A percentile compares a stretch with the other conserved stretches of the same genome.
Conservation (phyloP, 2,888 invertebrate genomes). For the Ornithoptera alexandrae region DNA sequence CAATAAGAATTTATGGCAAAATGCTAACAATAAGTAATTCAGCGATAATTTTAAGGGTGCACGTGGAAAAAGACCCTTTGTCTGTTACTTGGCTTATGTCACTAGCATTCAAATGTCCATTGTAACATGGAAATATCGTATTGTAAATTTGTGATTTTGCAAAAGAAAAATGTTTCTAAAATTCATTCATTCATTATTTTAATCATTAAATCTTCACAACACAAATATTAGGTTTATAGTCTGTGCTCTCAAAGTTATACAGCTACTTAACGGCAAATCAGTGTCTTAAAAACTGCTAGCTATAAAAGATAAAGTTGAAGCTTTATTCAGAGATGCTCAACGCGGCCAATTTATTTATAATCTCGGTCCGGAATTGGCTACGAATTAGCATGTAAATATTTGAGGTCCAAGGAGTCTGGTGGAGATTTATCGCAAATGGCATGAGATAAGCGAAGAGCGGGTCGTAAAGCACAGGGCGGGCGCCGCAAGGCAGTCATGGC, state of each 20-base stretch:
- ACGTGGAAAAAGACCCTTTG: slow-evolving; percentile 44
- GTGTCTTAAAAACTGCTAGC: slow-evolving; percentile 70
- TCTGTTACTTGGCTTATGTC: slow-evolving; percentile 34
- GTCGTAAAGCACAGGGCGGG: slow-evolving; percentile 70
- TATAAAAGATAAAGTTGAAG: slow-evolving; percentile 73
- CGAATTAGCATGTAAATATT: slow-evolving; percentile 80
- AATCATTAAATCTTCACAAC: too few species aligned
- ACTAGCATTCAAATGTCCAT: slow-evolving; percentile 34
- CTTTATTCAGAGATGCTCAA: slow-evolving; percentile 62
- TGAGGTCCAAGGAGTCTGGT: slow-evolving; percentile 74
- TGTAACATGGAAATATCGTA: too few species aligned
- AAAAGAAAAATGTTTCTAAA: too few species aligned
- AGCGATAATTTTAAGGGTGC: slow-evolving; percentile 55
- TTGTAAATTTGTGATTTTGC: too few species aligned
- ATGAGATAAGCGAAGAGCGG: slow-evolving; percentile 70
- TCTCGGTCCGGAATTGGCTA: slow-evolving; percentile 76
- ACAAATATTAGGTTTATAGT: slow-evolving; percentile 4
- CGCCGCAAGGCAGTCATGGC: slow-evolving; percentile 41
- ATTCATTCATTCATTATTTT: too few species aligned
- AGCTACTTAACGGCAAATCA: slow-evolving; percentile 47
- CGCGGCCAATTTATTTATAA: slow-evolving; percentile 75
- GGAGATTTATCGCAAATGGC: slow-evolving; percentile 75
- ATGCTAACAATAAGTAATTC: slow-evolving; percentile 62
- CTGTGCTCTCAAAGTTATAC: slow-evolving; percentile 15
- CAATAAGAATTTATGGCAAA: slow-evolving; percentile 49